These are phyloP conservation scores for Agriopis leucophaearia DNA, from an alignment of 2,888 invertebrate species.

Conservation along the genomic window DNA sequence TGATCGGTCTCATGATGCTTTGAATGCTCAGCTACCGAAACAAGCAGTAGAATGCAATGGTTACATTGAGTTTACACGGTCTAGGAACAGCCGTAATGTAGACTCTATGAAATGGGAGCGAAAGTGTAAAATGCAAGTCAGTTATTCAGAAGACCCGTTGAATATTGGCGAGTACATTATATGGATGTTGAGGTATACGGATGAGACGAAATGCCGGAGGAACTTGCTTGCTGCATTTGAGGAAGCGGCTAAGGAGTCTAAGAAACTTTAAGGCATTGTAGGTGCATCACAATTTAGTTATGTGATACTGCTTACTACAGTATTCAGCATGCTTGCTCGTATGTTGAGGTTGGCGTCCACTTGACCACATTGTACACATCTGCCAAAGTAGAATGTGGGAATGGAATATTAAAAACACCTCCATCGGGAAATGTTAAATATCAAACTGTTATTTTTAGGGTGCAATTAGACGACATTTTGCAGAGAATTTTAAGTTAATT, in stretches of 20 bases:
- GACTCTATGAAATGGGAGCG: conserved; percentile 87
- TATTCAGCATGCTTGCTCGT: not conserved
- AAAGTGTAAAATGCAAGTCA: conserved; percentile 88
- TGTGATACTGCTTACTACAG: not conserved
- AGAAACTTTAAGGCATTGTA: conserved; percentile 33
- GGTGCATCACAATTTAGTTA: not conserved
- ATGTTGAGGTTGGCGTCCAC: not conserved
- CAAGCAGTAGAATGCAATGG: conserved; percentile 80
- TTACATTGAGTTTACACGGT: conserved; percentile 76
- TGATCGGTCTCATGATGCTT: conserved; percentile 70
- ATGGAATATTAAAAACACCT: too few relatives aligned
- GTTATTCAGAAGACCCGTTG: conserved; percentile 84
- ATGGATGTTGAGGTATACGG: conserved; percentile 87
- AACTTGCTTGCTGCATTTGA: conserved; percentile 86
- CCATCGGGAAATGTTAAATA: too few relatives aligned
- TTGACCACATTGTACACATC: too few relatives aligned
- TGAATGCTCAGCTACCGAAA: conserved; percentile 76
- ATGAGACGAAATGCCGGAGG: conserved; percentile 86
- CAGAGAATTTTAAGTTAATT: too few relatives aligned
- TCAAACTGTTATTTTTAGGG: too few relatives aligned
- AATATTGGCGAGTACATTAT: conserved; percentile 86
- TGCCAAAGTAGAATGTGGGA: too few relatives aligned
- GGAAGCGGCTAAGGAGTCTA: conserved; percentile 65
- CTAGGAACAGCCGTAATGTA: conserved; percentile 66
- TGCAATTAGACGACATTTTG: too few relatives aligned